Evolutionary conservation across 1,140 invertebrate species (phyloP), one percentile per base, ranked within the genome.

Genomic region (Papilio polyxenes): DNA sequence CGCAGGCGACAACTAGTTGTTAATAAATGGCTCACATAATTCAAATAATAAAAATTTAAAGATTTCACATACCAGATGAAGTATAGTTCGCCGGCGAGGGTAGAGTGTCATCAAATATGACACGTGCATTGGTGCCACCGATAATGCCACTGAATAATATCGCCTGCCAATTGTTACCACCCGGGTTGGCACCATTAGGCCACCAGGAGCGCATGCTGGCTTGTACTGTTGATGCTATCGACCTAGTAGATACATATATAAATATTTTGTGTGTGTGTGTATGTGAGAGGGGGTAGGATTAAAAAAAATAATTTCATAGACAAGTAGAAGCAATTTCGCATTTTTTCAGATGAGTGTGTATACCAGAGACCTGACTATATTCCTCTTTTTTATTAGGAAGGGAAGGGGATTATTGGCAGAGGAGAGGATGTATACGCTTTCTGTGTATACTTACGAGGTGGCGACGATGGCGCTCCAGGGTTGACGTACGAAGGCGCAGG

Each of bases 401-500:
- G 23, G 23, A 31, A 31, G 23, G 23, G 23, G 23, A 31, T 31
- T 0, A 31, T 31, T 31, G 23, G 2, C 23, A 31, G 23, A 31
- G 23, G 23, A 31, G 23, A 31, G 23, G 23, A 31, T 31, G 23
- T n/a, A n/a, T n/a, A 31, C 23, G 2, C 0, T 31, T 53, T 53
- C 13, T 3, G 11, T 15, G 15, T 53, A 31, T 72, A 91, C 94
- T 93, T 91, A 96, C 96, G 89, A 94, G 83, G 90, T 92, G n/a
- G 95, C 91, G 0, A 96, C 90, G 3, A 96, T 85, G 0, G 95
- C 89, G 15, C 91, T 89, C 95, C 96, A 96, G 8, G 96, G 95
- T 87, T 96, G 96, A 53, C 91, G 92, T 1, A 96, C 91, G 95
- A 96, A 96, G 20, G 94, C 84, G 85, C 96, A 97, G 11, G 95